Evolutionary conservation across 1,140 invertebrate species (phyloP).

Genomic region (Drosophila baimaii): DNA sequence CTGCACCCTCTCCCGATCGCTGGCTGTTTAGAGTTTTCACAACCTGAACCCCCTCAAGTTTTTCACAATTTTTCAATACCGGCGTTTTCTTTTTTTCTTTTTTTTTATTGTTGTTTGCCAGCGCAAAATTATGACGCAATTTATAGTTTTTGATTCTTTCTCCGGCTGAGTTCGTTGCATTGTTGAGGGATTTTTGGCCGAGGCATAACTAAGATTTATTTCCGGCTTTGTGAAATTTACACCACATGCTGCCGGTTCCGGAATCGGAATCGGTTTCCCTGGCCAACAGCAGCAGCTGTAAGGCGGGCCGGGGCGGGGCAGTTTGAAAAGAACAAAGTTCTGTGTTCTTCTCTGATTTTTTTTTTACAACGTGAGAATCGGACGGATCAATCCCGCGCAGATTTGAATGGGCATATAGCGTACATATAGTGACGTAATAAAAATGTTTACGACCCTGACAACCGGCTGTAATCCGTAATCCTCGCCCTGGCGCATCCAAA

Average conservation of each 20-base stretch:
- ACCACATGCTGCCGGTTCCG: conserved; percentile 53
- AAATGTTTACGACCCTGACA: conserved; percentile 46
- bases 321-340: conserved; percentile 51
- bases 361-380: conserved; percentile 52
- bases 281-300: conserved; percentile 21
- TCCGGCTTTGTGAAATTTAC: conserved; percentile 76
- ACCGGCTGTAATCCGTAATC: conserved; percentile 50
- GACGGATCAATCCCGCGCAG: conserved; percentile 38
- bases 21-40: conserved; percentile 11
- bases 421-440: conserved; percentile 30
- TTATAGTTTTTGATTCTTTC: conserved; percentile 71
- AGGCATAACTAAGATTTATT: conserved; percentile 81
- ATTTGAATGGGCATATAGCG: conserved; percentile 31
- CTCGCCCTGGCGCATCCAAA: conserved; percentile 15
- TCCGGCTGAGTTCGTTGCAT: conserved; percentile 18
- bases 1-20: conserved; percentile 55
- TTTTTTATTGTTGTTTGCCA: conserved; percentile 52
- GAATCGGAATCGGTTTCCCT: conserved; percentile 36
- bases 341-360: not conserved
- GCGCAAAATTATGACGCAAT: conserved; percentile 79
- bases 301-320: conserved; percentile 12
- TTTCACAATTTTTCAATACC: conserved; percentile 57
- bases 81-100: conserved; percentile 9
- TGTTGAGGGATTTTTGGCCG: conserved; percentile 48
- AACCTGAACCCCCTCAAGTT: conserved; percentile 52